These are phyloP conservation scores for Enchytraeus crypticus DNA, from an alignment of 2,888 invertebrate species.

Conservation along the genomic window DNA sequence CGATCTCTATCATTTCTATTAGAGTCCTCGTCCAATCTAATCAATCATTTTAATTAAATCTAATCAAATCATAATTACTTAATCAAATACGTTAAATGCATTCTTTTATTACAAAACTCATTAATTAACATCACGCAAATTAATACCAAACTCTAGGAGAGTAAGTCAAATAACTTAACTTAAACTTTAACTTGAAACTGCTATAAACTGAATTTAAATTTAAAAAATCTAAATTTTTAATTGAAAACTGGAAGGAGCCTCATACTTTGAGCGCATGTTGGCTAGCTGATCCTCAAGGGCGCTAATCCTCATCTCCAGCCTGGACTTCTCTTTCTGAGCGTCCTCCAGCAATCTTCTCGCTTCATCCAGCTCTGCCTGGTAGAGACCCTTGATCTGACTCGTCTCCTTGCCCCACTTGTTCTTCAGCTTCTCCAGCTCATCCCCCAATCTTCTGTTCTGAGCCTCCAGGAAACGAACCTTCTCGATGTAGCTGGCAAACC, in stretches of 20 bases:
- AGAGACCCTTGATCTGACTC: conserved; percentile 48
- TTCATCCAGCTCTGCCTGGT: conserved; percentile 51
- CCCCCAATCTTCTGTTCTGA: conserved; percentile 47
- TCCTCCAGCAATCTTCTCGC: conserved; percentile 52
- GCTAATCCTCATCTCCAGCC: conserved; percentile 50
- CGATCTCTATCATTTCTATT: background rate
- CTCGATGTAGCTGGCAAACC: conserved; percentile 53
- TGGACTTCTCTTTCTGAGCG: conserved; percentile 50
- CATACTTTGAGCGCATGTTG: conserved; percentile 36
- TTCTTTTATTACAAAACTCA: too few relatives aligned
- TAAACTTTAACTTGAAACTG: too few relatives aligned
- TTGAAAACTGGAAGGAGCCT: conserved; percentile 35
- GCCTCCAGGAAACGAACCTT: conserved; percentile 49
- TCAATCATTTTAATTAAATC: background rate
- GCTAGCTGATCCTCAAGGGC: conserved; percentile 50
- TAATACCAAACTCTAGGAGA: too few relatives aligned
- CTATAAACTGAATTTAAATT: background rate
- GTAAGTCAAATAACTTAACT: too few relatives aligned
- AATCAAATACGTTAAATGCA: too few relatives aligned
- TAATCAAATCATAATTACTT: too few relatives aligned
- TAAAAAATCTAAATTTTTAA: background rate
- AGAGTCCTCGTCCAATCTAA: background rate
- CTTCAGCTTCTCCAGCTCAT: conserved; percentile 43
- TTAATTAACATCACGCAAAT: too few relatives aligned
- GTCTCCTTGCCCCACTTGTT: conserved; percentile 34